Evolutionary conservation across 1,140 invertebrate genomes (phyloP).

Genomic region (Drosophila tsacasi): DNA sequence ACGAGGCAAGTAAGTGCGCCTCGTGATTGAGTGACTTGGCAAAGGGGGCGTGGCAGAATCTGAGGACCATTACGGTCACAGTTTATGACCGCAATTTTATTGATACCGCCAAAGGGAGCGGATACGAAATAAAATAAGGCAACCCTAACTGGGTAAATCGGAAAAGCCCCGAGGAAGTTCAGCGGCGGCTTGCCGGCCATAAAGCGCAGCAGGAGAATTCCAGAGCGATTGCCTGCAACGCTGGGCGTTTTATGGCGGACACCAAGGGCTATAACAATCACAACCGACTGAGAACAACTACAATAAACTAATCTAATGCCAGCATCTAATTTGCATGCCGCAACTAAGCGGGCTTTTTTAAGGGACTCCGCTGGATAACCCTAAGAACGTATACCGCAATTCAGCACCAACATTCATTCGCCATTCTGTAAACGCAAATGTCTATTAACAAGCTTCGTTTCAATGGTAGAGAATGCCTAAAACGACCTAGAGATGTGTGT

Average conservation of each 20-base stretch:
- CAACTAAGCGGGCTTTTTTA: slow-evolving; percentile 55
- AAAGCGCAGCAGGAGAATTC: slow-evolving; percentile 40
- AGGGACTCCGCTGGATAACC: slow-evolving; percentile 37
- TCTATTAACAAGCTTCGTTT: slow-evolving; percentile 47
- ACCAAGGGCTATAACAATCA: slow-evolving; percentile 61
- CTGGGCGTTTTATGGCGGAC: slow-evolving; percentile 56
- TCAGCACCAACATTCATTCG: slow-evolving; percentile 12
- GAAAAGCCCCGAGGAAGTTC: slow-evolving; percentile 36
- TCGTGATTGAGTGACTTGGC: slow-evolving; percentile 66
- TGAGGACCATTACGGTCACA: slow-evolving; percentile 44
- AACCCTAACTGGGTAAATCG: slow-evolving; percentile 32
- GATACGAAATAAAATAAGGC: slow-evolving; percentile 49
- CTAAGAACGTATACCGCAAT: slow-evolving; percentile 38
- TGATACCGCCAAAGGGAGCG: slow-evolving; percentile 75
- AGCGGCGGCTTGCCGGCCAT: slow-evolving; percentile 22
- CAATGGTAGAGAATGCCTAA: slow-evolving; percentile 18
- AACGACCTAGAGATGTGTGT: slow-evolving; percentile 29
- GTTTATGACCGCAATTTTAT: slow-evolving; percentile 80
- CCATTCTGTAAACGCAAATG: slow-evolving; percentile 34
- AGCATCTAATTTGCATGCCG: slow-evolving; percentile 52
- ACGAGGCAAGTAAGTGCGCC: slow-evolving; percentile 45
- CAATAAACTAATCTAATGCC: slow-evolving; percentile 59
- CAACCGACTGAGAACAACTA: slow-evolving; percentile 32
- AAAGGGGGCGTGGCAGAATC: slow-evolving; percentile 55
- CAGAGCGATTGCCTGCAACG: slow-evolving; percentile 19